phyloP scores from a whole-genome alignment of 2,113 vertebrate species.

The Etheostoma cragini region DNA sequence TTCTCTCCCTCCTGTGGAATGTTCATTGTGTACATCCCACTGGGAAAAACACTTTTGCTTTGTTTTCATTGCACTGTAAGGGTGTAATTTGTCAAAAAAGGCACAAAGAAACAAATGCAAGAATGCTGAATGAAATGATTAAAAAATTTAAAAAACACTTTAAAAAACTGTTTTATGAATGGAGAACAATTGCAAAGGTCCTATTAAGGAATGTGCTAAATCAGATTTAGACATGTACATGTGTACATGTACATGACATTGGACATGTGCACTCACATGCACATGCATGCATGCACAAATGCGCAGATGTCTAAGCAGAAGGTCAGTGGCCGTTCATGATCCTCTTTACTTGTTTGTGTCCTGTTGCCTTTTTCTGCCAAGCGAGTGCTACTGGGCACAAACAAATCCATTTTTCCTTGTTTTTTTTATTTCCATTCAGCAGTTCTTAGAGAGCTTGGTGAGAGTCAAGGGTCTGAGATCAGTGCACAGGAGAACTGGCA shows the following conservation, averaged over 20 bases:
- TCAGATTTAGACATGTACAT: too few species aligned
- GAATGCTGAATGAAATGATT: slow-evolving; percentile 5
- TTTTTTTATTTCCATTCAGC: slow-evolving; percentile 36
- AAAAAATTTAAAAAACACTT: neutral
- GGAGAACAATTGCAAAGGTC: slow-evolving; percentile 36
- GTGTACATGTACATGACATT: too few species aligned
- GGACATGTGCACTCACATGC: slow-evolving; percentile 3
- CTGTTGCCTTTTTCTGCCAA: slow-evolving; percentile 18
- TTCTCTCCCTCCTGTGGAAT: slow-evolving; percentile 46
- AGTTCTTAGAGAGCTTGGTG: slow-evolving; percentile 26
- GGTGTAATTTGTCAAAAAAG: slow-evolving; percentile 28
- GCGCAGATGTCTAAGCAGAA: neutral
- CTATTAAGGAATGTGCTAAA: slow-evolving; percentile 23
- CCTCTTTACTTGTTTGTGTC: slow-evolving; percentile 46
- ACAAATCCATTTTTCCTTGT: slow-evolving; percentile 35
- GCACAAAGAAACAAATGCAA: neutral
- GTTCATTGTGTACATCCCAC: slow-evolving; percentile 14
- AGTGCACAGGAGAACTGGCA: slow-evolving; percentile 49
- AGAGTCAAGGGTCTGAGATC: slow-evolving; percentile 62
- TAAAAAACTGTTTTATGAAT: slow-evolving; percentile 4
- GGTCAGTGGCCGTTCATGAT: neutral
- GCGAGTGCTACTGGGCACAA: slow-evolving; percentile 23
- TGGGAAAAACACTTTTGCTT: slow-evolving; percentile 34
- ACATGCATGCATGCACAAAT: neutral
- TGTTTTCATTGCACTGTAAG: slow-evolving; percentile 17